phyloP scores from a whole-genome alignment of 2,888 invertebrate genomes.

The Megaustenia siamemsis region DNA sequence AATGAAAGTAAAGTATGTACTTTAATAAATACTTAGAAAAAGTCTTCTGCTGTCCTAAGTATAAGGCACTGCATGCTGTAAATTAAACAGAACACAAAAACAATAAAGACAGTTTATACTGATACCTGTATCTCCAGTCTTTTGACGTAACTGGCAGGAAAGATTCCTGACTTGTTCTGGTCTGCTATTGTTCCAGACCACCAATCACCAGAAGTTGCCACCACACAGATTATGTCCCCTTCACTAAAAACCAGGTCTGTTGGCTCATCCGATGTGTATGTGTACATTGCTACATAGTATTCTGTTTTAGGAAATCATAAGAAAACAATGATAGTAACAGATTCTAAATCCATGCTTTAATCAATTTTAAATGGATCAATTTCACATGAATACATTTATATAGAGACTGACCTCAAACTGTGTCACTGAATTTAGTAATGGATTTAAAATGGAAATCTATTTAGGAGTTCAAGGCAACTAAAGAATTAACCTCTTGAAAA shows the following conservation, averaged over 20 bases:
- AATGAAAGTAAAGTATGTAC: too few species aligned
- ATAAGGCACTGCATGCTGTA: not conserved
- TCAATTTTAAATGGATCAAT: too few species aligned
- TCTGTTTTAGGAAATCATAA: slow-evolving; percentile 62
- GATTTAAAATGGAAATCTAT: too few species aligned
- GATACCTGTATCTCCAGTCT: slow-evolving; percentile 74
- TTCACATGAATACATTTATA: too few species aligned
- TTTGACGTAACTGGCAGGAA: slow-evolving; percentile 95
- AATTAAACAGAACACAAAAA: not conserved
- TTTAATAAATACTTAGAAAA: too few species aligned
- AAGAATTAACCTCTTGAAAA: too few species aligned
- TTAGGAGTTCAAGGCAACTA: too few species aligned
- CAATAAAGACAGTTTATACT: not conserved
- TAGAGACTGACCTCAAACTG: too few species aligned
- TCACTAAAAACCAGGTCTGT: slow-evolving; percentile 94
- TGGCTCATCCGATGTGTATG: slow-evolving; percentile 83
- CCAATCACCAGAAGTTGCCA: slow-evolving; percentile 97
- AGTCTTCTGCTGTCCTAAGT: too few species aligned
- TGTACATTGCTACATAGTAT: slow-evolving; percentile 75
- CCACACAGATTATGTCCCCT: slow-evolving; percentile 92
- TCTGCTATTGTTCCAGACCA: slow-evolving; percentile 95
- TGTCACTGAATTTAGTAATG: too few species aligned
- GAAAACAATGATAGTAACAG: too few species aligned
- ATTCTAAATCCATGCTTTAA: too few species aligned
- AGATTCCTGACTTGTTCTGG: slow-evolving; percentile 89